Evolutionary conservation across 2,113 vertebrate genomes (phyloP), one percentile per base, ranked within the genome.

Genomic region (Odontesthes bonariensis): DNA sequence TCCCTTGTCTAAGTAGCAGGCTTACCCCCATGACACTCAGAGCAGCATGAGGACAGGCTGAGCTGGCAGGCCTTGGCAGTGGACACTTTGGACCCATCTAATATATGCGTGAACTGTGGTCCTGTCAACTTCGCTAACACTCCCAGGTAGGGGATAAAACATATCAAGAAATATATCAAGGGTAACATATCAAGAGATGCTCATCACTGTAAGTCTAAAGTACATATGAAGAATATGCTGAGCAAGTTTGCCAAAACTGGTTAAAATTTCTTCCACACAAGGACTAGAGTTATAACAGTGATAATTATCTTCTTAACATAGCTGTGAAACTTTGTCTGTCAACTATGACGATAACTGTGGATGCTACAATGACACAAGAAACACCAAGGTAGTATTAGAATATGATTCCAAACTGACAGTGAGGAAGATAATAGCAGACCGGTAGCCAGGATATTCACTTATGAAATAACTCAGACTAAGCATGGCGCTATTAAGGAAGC

Each of bases 391-490:
- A 62, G 16, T n/a, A 44, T 74, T 31, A 38, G 31, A 71, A 68
- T 23, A 61, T 56, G 4, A 38, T 67, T 73, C 57, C 53, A 69
- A 52, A 35, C 22, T 63, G 73, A 79, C 63, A 74, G 68, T 63
- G 23, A 47, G 64, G 46, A 33, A 69, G 35, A 49, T 51, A 14
- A 75, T 58, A 67, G 65, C 27, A 23, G 54, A 79, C 54, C 31
- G 55, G 44, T 66, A 60, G 58, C 74, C 56, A 66, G 72, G 57
- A 74, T 69, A 10, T 59, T 62, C 72, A 76, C 78, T 90, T 86
- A 86, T 85, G 77, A 87, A 89, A 90, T 88, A 90, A 89, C 44
- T 88, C 83, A 86, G 67, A 66, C 84, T 68, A 79, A 89, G 85
- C 82, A 83, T 74, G 64, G 58, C 64, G 86, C 88, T 88, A 90